phyloP scores from a whole-genome alignment of 35 echinoderm and acorn worm species.

The Apostichopus parvimensis region DNA sequence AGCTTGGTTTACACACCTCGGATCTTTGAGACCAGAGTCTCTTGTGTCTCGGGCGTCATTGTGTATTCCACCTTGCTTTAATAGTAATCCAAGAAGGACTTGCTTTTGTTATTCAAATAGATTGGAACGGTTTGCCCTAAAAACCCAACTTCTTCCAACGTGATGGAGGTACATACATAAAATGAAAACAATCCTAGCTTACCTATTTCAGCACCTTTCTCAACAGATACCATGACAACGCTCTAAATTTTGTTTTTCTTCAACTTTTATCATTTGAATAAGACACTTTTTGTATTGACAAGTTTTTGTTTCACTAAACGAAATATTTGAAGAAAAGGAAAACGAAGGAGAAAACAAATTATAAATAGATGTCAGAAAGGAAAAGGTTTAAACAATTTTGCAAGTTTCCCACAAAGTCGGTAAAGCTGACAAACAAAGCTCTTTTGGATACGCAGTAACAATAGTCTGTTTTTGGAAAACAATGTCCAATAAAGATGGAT shows the following conservation, averaged over 20 bases:
- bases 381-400: too few relatives aligned
- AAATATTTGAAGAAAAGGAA: too few relatives aligned
- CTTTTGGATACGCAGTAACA: too few relatives aligned
- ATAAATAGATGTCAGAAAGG: too few relatives aligned
- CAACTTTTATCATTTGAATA: not conserved
- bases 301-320: too few relatives aligned
- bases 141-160: not conserved
- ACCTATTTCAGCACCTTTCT: not conserved
- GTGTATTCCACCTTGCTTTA: not conserved
- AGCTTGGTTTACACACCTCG: conserved; percentile 13
- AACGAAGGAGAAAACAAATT: too few relatives aligned
- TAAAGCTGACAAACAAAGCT: too few relatives aligned
- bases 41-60: not conserved
- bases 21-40: not conserved
- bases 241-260: not conserved
- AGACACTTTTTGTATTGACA: too few relatives aligned
- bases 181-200: not conserved
- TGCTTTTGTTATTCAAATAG: not conserved
- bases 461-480: too few relatives aligned
- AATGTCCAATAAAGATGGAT: too few relatives aligned
- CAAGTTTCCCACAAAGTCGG: too few relatives aligned
- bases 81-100: not conserved
- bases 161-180: not conserved
- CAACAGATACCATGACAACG: not conserved
- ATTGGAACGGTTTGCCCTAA: not conserved